These are phyloP conservation scores for Clitarchus hookeri DNA, from an alignment of 2,888 invertebrate genomes.

Conservation along the genomic window DNA sequence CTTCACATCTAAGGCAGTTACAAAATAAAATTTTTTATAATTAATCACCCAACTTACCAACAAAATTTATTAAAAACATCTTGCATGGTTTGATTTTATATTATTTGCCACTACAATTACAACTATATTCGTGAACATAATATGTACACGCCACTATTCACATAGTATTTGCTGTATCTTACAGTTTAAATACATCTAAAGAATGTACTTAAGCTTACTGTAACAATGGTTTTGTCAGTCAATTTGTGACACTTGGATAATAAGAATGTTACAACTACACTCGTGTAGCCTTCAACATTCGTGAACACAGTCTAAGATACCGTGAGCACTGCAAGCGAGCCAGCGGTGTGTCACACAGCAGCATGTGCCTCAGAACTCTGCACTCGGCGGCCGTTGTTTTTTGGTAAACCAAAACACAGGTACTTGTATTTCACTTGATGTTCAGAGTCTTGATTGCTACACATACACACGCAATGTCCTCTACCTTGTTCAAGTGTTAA, in stretches of 20 bases:
- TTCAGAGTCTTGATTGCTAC: not conserved
- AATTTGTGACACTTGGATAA: not conserved
- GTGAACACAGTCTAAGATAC: conserved; percentile 1
- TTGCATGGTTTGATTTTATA: conserved; percentile 2
- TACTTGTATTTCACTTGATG: conserved; percentile 14
- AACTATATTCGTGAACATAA: not conserved
- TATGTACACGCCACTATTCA: not conserved
- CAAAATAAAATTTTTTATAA: not conserved
- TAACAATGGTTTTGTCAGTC: not conserved
- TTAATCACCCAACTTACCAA: not conserved
- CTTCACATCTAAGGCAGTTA: conserved; percentile 8
- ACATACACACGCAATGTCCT: not conserved
- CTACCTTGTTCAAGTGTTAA: not conserved
- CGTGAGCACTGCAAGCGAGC: not conserved
- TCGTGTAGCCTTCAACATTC: not conserved
- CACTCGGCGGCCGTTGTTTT: not conserved
- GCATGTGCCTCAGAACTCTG: not conserved
- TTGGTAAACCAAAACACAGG: conserved; percentile 14
- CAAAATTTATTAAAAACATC: not conserved
- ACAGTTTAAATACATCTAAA: not conserved
- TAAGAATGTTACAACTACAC: not conserved
- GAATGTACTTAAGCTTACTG: not conserved
- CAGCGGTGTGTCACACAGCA: not conserved
- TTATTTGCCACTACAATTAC: not conserved
- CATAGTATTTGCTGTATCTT: not conserved